Percentiles rank a stretch among this genome's conserved stretches.
phyloP scores from a whole-genome alignment of 2,797 vertebrate genomes.

The Falco novaeseelandiae region DNA sequence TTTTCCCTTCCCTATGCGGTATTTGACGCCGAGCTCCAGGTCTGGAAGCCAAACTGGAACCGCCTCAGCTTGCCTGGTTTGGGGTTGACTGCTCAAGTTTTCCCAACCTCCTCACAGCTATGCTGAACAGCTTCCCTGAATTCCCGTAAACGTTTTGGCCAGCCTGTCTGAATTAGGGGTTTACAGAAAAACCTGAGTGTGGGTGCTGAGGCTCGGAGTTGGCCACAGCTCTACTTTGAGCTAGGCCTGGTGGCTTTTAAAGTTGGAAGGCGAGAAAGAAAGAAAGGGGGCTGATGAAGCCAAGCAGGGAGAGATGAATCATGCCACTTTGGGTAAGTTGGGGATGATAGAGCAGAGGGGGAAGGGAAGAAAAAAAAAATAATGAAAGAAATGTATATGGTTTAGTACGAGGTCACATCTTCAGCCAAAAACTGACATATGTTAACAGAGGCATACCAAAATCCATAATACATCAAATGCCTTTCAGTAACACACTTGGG shows the following conservation, averaged over 20 bases:
- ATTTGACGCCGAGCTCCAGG: background rate
- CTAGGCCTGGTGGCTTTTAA: background rate
- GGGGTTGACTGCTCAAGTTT: background rate
- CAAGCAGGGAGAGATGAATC: background rate
- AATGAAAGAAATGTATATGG: background rate
- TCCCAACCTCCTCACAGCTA: background rate
- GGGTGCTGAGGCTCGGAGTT: background rate
- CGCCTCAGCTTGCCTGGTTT: background rate
- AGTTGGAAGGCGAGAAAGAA: background rate
- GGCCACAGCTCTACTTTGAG: background rate
- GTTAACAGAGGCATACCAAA: background rate
- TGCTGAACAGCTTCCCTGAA: background rate
- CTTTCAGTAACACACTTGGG: background rate
- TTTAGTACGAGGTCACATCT: background rate
- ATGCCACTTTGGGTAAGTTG: background rate
- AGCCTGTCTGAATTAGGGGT: background rate
- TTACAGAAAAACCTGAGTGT: background rate
- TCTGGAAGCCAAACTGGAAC: constrained; percentile 21
- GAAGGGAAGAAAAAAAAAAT: background rate
- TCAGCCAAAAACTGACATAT: background rate
- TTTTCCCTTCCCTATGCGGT: background rate
- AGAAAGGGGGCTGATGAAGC: background rate
- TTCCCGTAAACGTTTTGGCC: background rate
- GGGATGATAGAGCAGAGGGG: background rate
- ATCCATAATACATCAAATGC: background rate